Evolutionary conservation across 1,140 invertebrate genomes (phyloP).

Genomic region (Orussus abietinus): DNA sequence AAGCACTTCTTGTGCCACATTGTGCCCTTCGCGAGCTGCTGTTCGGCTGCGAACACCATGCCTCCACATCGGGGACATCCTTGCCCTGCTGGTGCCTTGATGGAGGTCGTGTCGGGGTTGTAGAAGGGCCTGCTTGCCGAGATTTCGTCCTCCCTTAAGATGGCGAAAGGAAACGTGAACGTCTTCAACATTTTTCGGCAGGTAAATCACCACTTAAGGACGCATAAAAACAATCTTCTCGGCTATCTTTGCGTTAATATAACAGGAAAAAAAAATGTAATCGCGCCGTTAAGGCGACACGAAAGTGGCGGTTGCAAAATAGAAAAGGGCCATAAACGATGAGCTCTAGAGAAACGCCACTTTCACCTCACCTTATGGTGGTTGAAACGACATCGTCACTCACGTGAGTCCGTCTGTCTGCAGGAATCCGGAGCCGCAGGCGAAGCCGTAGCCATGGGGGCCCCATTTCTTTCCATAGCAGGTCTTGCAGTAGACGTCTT

Average conservation of each 20-base stretch:
- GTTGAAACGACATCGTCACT: no score
- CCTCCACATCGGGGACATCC: slow-evolving; percentile 89
- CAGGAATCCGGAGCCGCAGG: slow-evolving; percentile 89
- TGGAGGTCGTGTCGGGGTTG: slow-evolving; percentile 81
- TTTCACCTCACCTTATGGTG: no score
- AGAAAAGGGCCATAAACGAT: no score
- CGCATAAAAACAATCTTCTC: no score
- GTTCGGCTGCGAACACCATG: slow-evolving; percentile 90
- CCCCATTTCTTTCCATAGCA: slow-evolving; percentile 92
- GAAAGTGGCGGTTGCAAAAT: no score
- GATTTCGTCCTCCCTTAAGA: slow-evolving; percentile 77
- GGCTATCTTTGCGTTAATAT: no score
- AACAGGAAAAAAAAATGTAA: no score
- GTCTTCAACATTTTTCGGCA: no score
- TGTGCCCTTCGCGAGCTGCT: slow-evolving; percentile 88
- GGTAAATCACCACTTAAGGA: no score
- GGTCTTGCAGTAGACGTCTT: slow-evolving; percentile 89
- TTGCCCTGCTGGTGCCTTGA: slow-evolving; percentile 81
- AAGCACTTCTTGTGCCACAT: slow-evolving; percentile 96
- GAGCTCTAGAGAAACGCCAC: no score
- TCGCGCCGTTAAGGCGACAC: no score
- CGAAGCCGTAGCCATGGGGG: slow-evolving; percentile 92
- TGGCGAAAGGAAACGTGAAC: no score
- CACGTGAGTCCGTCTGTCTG: slow-evolving; percentile 83
- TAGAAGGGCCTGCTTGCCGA: slow-evolving; percentile 70